Percentiles rank a stretch among this genome's conserved stretches.
Conservation (phyloP, 2,113 vertebrate genomes). For the Carassius gibelio region DNA sequence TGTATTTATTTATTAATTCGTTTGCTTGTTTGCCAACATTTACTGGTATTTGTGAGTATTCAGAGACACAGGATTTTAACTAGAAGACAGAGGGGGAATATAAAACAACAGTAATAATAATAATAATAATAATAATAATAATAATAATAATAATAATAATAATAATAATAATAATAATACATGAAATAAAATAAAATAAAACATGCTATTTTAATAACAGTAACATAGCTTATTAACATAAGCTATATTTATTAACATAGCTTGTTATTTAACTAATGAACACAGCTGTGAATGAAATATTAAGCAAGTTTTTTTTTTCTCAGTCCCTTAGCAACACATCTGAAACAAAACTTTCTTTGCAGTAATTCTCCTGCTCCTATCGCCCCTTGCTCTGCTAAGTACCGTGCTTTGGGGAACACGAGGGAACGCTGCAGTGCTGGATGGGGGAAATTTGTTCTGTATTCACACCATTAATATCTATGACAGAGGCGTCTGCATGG, state of each 20-base stretch:
- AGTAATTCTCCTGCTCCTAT: neutral
- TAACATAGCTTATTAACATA: neutral
- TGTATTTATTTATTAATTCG: too few species aligned
- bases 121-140: too few species aligned
- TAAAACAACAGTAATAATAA: too few species aligned
- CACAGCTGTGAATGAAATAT: neutral
- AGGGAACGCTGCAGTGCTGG: conserved; percentile 47
- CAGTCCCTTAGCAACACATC: conserved; percentile 16
- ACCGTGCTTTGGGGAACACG: conserved; percentile 22
- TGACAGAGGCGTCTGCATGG: conserved; percentile 76
- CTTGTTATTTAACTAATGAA: neutral
- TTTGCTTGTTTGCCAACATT: neutral
- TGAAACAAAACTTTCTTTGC: conserved; percentile 15
- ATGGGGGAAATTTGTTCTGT: conserved; percentile 71
- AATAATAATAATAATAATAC: too few species aligned
- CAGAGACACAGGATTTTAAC: too few species aligned
- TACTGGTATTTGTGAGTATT: neutral
- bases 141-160: too few species aligned
- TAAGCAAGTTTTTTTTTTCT: neutral
- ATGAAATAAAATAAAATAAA: too few species aligned
- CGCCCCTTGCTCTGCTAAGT: conserved; percentile 36
- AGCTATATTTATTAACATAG: neutral
- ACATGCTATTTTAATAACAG: too few species aligned
- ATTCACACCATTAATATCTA: conserved; percentile 82
- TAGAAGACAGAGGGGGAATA: too few species aligned